Evolutionary conservation across 2,888 invertebrate species (phyloP).

Genomic region (Pogonocherus hispidulus): DNA sequence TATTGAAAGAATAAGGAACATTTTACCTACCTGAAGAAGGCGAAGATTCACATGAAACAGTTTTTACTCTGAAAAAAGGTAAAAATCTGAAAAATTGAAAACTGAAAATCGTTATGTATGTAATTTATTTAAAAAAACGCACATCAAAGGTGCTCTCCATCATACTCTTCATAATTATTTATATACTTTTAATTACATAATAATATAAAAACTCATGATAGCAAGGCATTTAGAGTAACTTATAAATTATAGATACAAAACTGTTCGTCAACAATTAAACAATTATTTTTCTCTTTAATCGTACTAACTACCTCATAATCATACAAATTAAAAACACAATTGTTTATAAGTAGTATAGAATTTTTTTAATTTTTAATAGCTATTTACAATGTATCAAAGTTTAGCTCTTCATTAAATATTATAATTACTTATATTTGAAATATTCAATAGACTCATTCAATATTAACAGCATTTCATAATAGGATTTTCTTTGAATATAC

Average conservation of each 20-base stretch:
- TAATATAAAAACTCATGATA: slow-evolving; percentile 51
- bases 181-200: slow-evolving; percentile 46
- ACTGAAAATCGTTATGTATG: slow-evolving; percentile 39
- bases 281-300: slow-evolving; percentile 31
- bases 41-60: too few species aligned
- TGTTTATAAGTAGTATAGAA: slow-evolving; percentile 51
- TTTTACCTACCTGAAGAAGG: too few species aligned
- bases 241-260: slow-evolving; percentile 44
- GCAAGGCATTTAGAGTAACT: slow-evolving; percentile 59
- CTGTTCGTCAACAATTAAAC: slow-evolving; percentile 40
- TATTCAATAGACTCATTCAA: slow-evolving; percentile 64
- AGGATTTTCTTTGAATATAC: slow-evolving; percentile 36
- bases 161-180: slow-evolving; percentile 55
- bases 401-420: slow-evolving; percentile 58
- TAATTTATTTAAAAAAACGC: slow-evolving; percentile 59
- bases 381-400: slow-evolving; percentile 67
- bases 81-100: too few species aligned
- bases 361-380: slow-evolving; percentile 59
- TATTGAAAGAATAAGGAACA: too few species aligned
- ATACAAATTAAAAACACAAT: slow-evolving; percentile 38
- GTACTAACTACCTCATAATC: slow-evolving; percentile 17
- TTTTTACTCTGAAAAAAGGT: too few species aligned
- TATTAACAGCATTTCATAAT: slow-evolving; percentile 60
- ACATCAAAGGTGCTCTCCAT: slow-evolving; percentile 57
- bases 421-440: slow-evolving; percentile 59